Evolutionary conservation across 2,113 vertebrate species (phyloP).

Genomic region (Gopherus flavomarginatus): DNA sequence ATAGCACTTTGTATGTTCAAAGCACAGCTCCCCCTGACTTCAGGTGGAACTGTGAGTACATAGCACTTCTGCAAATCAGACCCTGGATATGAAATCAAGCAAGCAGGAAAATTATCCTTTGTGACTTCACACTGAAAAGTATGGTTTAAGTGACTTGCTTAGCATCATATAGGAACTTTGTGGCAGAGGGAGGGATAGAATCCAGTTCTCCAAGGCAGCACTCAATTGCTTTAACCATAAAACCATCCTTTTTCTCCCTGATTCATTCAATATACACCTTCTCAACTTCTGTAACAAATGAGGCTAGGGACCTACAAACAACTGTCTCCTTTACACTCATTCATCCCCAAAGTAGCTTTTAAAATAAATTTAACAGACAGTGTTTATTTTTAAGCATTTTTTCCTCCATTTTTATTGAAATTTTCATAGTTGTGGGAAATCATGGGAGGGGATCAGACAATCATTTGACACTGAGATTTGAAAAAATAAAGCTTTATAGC

Average conservation of each 20-base stretch:
- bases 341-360: not conserved
- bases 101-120: not conserved
- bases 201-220: no score
- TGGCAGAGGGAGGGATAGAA: no score
- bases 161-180: not conserved
- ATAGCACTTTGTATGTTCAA: not conserved
- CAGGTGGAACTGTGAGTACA: not conserved
- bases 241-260: not conserved
- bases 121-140: not conserved
- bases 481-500: no score
- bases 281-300: not conserved
- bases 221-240: no score
- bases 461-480: no score
- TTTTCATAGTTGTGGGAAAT: no score
- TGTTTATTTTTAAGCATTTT: no score
- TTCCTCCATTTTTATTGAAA: no score
- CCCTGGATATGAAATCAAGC: not conserved
- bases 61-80: conserved; percentile 21
- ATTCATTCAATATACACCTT: not conserved
- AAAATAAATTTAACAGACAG: no score
- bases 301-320: not conserved
- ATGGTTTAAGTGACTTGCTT: not conserved
- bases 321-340: not conserved
- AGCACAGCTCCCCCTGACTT: not conserved
- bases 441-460: no score